Percentiles rank a stretch among this genome's conserved stretches.
phyloP scores from a whole-genome alignment of 2,797 vertebrate species.

The Sitta carolinensis region DNA sequence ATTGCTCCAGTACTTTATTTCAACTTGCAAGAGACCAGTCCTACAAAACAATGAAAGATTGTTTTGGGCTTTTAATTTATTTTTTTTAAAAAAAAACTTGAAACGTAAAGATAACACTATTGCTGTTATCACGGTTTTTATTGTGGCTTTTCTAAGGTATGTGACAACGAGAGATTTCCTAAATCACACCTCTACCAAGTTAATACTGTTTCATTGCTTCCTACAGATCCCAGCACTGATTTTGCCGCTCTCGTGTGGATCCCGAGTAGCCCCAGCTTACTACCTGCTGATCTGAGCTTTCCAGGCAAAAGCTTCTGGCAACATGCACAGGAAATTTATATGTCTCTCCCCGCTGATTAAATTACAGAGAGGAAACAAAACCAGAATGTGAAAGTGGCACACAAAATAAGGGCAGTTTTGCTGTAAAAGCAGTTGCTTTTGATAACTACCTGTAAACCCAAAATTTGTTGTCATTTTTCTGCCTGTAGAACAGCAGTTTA shows the following conservation, averaged over 20 bases:
- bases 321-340: slow-evolving; percentile 25
- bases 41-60: slow-evolving; percentile 33
- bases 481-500: not conserved
- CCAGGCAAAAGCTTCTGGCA: not conserved
- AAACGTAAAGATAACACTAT: not conserved
- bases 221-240: not conserved
- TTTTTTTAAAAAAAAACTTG: not conserved
- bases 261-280: not conserved
- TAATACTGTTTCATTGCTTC: not conserved
- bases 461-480: not conserved
- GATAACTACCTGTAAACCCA: not conserved
- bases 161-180: not conserved
- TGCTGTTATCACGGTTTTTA: not conserved
- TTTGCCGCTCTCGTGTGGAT: not conserved
- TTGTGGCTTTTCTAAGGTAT: not conserved
- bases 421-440: not conserved
- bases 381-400: not conserved
- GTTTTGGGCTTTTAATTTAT: not conserved
- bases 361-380: slow-evolving; percentile 36
- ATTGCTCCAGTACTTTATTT: slow-evolving; percentile 51
- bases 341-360: slow-evolving; percentile 1
- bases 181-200: not conserved
- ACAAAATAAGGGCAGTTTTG: not conserved
- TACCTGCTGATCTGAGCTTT: not conserved
- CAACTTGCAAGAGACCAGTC: not conserved